Evolutionary conservation across 2,113 vertebrate species (phyloP).

Genomic region (Chaetops frenatus): DNA sequence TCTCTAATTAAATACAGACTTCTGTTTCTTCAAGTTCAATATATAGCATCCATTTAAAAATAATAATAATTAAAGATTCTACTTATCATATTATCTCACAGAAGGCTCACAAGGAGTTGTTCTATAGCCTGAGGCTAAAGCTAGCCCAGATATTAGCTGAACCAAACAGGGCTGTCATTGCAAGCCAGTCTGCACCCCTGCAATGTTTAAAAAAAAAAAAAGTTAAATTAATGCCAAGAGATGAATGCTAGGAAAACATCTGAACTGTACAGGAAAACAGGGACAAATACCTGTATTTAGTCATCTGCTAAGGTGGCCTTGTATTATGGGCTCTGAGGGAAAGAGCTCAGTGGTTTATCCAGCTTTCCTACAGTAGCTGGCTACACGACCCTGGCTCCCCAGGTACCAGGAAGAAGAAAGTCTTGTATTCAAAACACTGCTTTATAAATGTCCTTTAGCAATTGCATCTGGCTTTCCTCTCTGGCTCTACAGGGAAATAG

Average conservation of each 20-base stretch:
- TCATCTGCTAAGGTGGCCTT: background rate
- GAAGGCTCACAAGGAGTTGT: constrained; percentile 29
- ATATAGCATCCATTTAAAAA: background rate
- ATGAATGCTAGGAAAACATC: background rate
- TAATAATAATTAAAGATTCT: constrained; percentile 28
- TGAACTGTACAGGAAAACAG: background rate
- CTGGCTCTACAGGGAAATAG: background rate
- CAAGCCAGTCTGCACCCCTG: background rate
- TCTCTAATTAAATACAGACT: background rate
- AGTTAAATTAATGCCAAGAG: background rate
- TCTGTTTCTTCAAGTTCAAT: background rate
- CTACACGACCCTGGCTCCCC: background rate
- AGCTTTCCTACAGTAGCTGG: background rate
- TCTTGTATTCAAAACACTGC: background rate
- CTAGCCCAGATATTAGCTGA: constrained; percentile 61
- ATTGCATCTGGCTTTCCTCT: background rate
- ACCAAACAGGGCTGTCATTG: constrained; percentile 31
- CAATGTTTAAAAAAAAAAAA: background rate
- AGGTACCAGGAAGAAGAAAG: background rate
- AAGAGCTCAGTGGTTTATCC: background rate
- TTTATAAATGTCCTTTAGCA: background rate
- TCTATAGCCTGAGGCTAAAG: constrained; percentile 25
- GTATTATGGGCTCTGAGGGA: background rate
- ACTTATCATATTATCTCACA: constrained; percentile 14
- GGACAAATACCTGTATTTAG: background rate